Percentiles rank a stretch among this genome's conserved stretches.
Evolutionary conservation across 2,113 vertebrate genomes (phyloP).

Genomic region (Pseudorasbora parva): DNA sequence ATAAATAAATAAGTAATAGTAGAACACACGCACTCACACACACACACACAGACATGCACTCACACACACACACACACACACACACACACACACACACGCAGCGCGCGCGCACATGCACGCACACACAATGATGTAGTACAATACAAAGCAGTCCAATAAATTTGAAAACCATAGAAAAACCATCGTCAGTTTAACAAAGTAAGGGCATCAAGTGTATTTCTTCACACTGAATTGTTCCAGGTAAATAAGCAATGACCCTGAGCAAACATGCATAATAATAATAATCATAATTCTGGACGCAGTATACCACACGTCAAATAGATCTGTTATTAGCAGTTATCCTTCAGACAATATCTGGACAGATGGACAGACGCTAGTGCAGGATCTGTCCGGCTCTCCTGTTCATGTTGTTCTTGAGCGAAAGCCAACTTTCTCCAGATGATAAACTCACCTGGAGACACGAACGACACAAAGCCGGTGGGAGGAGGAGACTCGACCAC

Average conservation of each 20-base stretch:
- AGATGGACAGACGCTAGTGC: not conserved
- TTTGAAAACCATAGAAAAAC: not conserved
- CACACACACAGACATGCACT: no score
- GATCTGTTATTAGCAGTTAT: not conserved
- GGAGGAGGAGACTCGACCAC: no score
- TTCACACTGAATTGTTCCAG: not conserved
- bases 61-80: no score
- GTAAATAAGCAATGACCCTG: not conserved
- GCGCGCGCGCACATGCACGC: no score
- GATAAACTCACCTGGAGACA: not conserved
- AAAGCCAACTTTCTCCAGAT: constrained; percentile 38
- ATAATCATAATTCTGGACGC: not conserved
- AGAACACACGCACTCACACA: no score
- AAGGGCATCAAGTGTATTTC: not conserved
- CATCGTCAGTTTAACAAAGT: not conserved
- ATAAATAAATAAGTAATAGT: no score
- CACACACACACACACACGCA: no score
- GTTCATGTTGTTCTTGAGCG: constrained; percentile 44
- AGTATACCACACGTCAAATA: not conserved
- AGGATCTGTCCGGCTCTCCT: not conserved
- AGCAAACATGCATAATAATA: not conserved
- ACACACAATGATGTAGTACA: no score
- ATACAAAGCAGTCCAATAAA: no score
- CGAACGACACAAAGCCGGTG: not conserved
- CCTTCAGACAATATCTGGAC: not conserved